These are phyloP conservation scores for Ectobius pallidus DNA, from an alignment of 2,888 invertebrate species.

Conservation along the genomic window DNA sequence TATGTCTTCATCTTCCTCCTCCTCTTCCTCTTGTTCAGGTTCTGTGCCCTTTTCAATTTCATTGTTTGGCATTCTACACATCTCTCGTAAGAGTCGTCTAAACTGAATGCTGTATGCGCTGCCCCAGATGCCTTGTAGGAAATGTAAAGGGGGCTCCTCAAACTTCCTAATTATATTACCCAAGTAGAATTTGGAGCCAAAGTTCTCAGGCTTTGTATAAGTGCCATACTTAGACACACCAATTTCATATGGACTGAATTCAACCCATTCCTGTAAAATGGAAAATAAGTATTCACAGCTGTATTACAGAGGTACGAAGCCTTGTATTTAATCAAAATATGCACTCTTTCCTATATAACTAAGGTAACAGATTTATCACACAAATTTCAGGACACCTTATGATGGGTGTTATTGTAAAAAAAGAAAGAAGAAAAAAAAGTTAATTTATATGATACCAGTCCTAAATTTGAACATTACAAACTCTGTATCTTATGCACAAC, in stretches of 20 bases:
- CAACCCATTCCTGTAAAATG: slow-evolving; percentile 56
- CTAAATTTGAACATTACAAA: too few relatives aligned
- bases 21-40: neutral
- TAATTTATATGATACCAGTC: too few relatives aligned
- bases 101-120: slow-evolving; percentile 57
- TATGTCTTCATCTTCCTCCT: neutral
- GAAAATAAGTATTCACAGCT: too few relatives aligned
- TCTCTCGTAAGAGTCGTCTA: slow-evolving; percentile 41
- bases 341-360: too few relatives aligned
- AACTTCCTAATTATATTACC: slow-evolving; percentile 50
- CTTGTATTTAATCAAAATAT: too few relatives aligned
- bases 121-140: slow-evolving; percentile 58
- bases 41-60: neutral
- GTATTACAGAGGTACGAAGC: too few relatives aligned
- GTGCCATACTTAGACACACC: slow-evolving; percentile 57
- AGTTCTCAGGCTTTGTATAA: slow-evolving; percentile 54
- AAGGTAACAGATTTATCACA: too few relatives aligned
- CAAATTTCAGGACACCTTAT: too few relatives aligned
- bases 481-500: too few relatives aligned
- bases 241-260: slow-evolving; percentile 57
- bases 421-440: too few relatives aligned
- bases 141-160: slow-evolving; percentile 55
- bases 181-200: slow-evolving; percentile 55
- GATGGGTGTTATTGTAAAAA: too few relatives aligned
- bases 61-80: neutral